A percentile compares a stretch with the other conserved stretches of the same genome.
Conservation (phyloP, 2,113 vertebrate genomes). For the Amia ocellicauda region DNA sequence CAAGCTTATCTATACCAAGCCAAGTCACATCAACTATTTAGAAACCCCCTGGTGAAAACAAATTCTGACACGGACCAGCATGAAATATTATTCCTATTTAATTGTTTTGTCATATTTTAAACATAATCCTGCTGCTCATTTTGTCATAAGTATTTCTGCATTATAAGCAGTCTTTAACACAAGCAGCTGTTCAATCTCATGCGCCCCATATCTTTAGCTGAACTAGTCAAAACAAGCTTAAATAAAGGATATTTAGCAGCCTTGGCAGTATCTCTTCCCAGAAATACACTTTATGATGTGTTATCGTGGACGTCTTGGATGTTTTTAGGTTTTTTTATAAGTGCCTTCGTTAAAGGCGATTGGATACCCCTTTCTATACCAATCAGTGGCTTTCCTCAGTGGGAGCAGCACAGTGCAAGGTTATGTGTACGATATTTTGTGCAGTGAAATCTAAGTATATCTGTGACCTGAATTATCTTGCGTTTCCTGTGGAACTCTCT, state of each 20-base stretch:
- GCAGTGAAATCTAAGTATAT: not conserved
- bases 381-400: not conserved
- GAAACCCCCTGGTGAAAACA: conserved; percentile 31
- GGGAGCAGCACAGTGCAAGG: not conserved
- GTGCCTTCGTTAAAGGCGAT: not conserved
- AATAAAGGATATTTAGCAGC: conserved; percentile 29
- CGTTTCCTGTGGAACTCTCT: too few species aligned
- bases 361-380: not conserved
- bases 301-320: conserved; percentile 1
- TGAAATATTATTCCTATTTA: conserved; percentile 29
- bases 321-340: too few species aligned
- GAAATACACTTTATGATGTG: not conserved
- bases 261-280: conserved; percentile 42
- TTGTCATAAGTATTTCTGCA: conserved; percentile 26
- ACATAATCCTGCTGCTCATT: conserved; percentile 12
- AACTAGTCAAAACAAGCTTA: conserved; percentile 59
- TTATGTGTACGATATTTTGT: not conserved
- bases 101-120: conserved; percentile 11
- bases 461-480: not conserved
- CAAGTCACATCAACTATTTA: conserved; percentile 15
- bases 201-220: conserved; percentile 31
- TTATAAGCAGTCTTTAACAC: conserved; percentile 30
- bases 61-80: conserved; percentile 26
- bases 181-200: conserved; percentile 35
- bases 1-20: conserved; percentile 29